phyloP scores from a whole-genome alignment of 2,888 invertebrate genomes.

The Diloba caeruleocephala region DNA sequence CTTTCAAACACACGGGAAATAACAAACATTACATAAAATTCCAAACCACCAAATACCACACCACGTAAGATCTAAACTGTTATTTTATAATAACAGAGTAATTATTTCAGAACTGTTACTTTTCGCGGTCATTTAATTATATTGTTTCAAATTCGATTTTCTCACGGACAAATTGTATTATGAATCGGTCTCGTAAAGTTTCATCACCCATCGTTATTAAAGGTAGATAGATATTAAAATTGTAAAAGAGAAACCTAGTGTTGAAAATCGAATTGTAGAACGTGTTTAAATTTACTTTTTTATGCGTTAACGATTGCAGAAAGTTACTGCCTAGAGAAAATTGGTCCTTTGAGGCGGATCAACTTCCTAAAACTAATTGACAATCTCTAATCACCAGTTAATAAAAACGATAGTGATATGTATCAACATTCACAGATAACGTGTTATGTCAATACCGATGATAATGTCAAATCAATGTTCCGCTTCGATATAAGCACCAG shows the following conservation, averaged over 20 bases:
- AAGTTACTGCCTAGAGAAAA: no score
- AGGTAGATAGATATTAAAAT: constrained; percentile 26
- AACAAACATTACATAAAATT: constrained; percentile 26
- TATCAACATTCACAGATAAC: no score
- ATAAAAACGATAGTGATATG: no score
- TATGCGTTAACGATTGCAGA: no score
- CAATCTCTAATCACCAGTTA: no score
- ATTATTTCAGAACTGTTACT: constrained; percentile 24
- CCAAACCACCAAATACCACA: constrained; percentile 1
- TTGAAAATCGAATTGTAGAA: not conserved
- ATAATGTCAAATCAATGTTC: no score
- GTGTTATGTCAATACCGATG: no score
- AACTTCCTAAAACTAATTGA: no score
- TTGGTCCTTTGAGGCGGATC: no score
- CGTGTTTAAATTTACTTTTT: no score
- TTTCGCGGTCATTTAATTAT: constrained; percentile 30
- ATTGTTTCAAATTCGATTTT: constrained; percentile 29
- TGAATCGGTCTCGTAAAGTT: constrained; percentile 26
- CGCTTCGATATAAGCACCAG: no score
- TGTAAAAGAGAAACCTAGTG: constrained; percentile 32
- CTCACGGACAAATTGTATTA: constrained; percentile 34
- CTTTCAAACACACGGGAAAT: not conserved
- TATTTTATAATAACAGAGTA: constrained; percentile 23
- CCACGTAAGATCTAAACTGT: constrained; percentile 1
- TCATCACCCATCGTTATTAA: constrained; percentile 26